Evolutionary conservation across 2,113 vertebrate genomes (phyloP), one percentile per base, ranked within the genome.

Genomic region (Scartelaos histophorus): DNA sequence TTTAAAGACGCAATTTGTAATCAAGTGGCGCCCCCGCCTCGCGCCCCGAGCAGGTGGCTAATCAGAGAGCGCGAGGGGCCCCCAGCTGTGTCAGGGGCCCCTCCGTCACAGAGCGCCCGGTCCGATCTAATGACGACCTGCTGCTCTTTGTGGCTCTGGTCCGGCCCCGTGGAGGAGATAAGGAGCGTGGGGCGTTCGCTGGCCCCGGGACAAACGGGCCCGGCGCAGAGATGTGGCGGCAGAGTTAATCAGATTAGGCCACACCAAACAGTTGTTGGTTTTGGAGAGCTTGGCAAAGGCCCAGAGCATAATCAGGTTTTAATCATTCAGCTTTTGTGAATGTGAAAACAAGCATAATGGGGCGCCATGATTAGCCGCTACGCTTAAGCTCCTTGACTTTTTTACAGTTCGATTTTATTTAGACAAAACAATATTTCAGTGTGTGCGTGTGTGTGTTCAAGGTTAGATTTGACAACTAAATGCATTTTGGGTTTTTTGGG

Each of bases 71-170:
- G 51, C n/a, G 6, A 54, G 67, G 66, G 72, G 65, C 78, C 74
- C 60, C 83, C 75, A 61, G 75, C 86, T 87, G 88, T 69, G 79
- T 72, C 61, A 13, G 56, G 7, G 38, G 68, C 64, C 43, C 25
- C 51, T 70, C 49, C 71, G 84, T 74, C 79, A 69, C 67, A 82
- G 34, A 75, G 83, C 84, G 83, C 67, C 46, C 84, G 82, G 88
- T 84, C 90, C 78, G 81, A 82, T 87, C 81, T 91, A 88, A 88
- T 85, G 83, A 87, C 67, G 72, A 80, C 87, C 85, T 67, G 83
- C 83, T 81, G 87, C 11, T 86, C 82, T 45, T 73, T 82, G 84
- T 80, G 83, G 38, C 3, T 76, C 69, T 79, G 64, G 71, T 82
- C 73, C 45, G 78, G 82, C 75, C 69, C 71, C 57, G 56, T 64